phyloP scores from a whole-genome alignment of 2,113 vertebrate species.

The Pholis gunnellus region DNA sequence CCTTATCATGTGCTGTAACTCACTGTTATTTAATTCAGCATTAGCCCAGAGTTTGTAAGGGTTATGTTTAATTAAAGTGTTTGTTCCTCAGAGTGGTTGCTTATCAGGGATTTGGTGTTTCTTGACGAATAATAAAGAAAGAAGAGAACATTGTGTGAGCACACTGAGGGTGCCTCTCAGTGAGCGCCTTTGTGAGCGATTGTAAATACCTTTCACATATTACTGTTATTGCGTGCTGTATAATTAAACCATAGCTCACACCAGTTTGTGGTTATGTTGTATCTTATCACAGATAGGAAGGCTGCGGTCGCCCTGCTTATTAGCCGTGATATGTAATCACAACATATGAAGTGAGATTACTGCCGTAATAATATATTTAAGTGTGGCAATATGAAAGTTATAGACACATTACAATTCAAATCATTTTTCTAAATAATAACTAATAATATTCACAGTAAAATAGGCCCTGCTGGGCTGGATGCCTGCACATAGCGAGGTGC shows the following conservation, averaged over 20 bases:
- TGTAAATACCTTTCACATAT: neutral
- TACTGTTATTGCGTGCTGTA: neutral
- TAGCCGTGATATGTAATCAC: neutral
- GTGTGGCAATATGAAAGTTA: neutral
- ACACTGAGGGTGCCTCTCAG: constrained; percentile 1
- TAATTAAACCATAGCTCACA: neutral
- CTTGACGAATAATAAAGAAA: constrained; percentile 37
- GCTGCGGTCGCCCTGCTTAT: neutral
- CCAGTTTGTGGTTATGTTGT: neutral
- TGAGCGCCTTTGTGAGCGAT: neutral
- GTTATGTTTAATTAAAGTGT: constrained; percentile 43
- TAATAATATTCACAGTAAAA: no score
- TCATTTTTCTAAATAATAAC: no score
- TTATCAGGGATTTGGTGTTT: constrained; percentile 34
- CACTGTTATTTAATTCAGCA: constrained; percentile 21
- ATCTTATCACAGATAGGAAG: neutral
- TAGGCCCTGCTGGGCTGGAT: no score
- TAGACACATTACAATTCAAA: neutral
- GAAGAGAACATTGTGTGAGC: constrained; percentile 7
- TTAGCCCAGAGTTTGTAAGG: constrained; percentile 4
- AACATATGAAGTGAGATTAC: neutral
- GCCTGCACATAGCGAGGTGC: no score
- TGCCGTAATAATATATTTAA: neutral
- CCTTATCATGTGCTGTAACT: constrained; percentile 2
- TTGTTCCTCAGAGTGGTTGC: neutral